Conservation (phyloP, 2,888 invertebrate genomes). For the Himalopsyche tibetana region DNA sequence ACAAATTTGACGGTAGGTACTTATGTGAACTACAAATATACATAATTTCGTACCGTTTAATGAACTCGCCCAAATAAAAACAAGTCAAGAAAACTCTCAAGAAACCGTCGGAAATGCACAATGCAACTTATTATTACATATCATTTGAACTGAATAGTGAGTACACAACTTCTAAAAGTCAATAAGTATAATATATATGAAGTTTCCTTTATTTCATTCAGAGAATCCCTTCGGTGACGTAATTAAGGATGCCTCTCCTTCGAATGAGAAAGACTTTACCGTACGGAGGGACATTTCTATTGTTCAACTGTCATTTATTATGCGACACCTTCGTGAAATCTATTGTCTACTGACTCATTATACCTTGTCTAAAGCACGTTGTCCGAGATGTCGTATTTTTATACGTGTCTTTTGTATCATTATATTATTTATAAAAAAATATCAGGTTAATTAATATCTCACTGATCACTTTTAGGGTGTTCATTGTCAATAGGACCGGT, state of each 20-base stretch:
- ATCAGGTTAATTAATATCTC: no score
- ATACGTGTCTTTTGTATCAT: neutral
- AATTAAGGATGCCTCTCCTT: neutral
- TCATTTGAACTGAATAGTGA: no score
- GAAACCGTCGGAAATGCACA: no score
- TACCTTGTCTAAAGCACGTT: neutral
- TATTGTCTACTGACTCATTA: neutral
- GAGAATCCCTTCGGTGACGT: neutral
- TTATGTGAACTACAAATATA: no score
- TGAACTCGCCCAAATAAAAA: no score
- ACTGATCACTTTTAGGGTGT: no score
- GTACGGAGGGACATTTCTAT: neutral
- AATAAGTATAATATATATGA: neutral
- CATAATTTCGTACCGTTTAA: no score
- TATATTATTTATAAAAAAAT: neutral
- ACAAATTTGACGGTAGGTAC: no score
- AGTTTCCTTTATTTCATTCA: neutral
- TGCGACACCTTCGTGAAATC: conserved; percentile 12
- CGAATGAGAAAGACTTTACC: neutral
- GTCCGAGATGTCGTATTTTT: neutral
- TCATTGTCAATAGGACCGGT: no score
- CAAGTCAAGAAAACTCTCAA: no score
- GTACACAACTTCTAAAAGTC: no score
- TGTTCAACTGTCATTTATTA: conserved; percentile 21
- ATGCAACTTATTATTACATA: no score